Evolutionary conservation across 2,888 invertebrate genomes (phyloP), one percentile per base, ranked within the genome.

Genomic region (Sinelater perroti): DNA sequence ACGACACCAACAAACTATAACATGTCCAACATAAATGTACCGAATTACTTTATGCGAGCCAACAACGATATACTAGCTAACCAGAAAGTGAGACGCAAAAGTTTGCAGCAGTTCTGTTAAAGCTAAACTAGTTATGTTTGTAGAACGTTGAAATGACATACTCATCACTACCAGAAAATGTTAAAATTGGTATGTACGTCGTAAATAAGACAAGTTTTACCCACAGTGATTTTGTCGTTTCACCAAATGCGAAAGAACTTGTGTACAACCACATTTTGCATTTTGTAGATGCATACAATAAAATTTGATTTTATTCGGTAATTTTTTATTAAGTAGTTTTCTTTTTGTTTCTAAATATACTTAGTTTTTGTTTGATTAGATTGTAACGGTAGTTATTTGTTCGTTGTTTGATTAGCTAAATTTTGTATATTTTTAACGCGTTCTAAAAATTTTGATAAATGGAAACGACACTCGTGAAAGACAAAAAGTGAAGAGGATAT

Each of bases 51-150:
- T 13, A 80, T 86, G 40, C 85, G 86, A 60, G 86, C 86, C 3
- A 80, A 82, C 56, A 85, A 85, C 64, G 89, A 89, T 69, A 82
- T 81, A 72, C 73, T 87, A 3, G 84, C 85, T 17, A 81, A 81
- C 18, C 82, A 81, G 74, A 70, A 75, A 66, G 85, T 85, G 78
- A 13, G 3, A 2, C 7, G 3, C 6, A 31, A n/a, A 24, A 6
- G n/a, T n/a, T n/a, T n/a, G n/a, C n/a, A n/a, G n/a, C n/a, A n/a
- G n/a, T n/a, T n/a, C n/a, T n/a, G n/a, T n/a, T n/a, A n/a, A n/a
- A n/a, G 28, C 10, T n/a, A 26, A 2, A 26, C 28, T 3, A 26
- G 10, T n/a, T 3, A 16, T 3, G 2, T 1, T 74, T 76, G 30
- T 55, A 79, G 77, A 78, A 78, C 66, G 73, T 75, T 1, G 59